Base-by-base conservation (phyloP, 2,888 invertebrate species). In the Eueremaeus valkanovi region DNA sequence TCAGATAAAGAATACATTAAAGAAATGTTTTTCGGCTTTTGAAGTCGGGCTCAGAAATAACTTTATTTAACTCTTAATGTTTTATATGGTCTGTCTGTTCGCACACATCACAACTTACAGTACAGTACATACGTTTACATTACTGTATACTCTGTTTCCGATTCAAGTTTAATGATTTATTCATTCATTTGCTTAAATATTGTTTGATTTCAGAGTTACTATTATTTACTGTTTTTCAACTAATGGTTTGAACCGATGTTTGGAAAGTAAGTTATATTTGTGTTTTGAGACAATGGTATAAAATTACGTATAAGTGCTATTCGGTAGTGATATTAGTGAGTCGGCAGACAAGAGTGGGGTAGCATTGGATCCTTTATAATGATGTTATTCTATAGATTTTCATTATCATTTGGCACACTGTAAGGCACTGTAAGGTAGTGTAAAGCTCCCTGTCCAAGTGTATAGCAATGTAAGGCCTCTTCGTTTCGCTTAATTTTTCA, bases 401-500 rank as follows among this genome's bases (percentile, higher is more conserved):
- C 63, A 63, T 63, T 63, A 63, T 27, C 6, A 58, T 63, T 33
- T 63, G 63, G 21, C 33, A 58, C 27, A n/a, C n/a, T n/a, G n/a
- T n/a, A 36, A 36, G 5, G 36, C 6, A 11, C 5, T 36, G 36
- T 36, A 36, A 36, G 36, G 36, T 5, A 36, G n/a, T n/a, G n/a
- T n/a, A n/a, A n/a, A n/a, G n/a, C n/a, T n/a, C n/a, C n/a, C n/a
- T n/a, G n/a, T n/a, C n/a, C n/a, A n/a, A n/a, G n/a, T 36, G 36
- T 36, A 36, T 36, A 11, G 36, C 21, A 33, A 63, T 63, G 63
- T 3, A 33, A 16, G 11, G 63, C 63, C 63, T 63, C 33, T 27
- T 63, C 63, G 63, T 63, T 63, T 63, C 63, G 63, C 33, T 63
- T 63, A 63, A 63, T 63, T 63, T 63, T 63, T 63, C 63, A 63